Conservation (phyloP, 2,797 vertebrate species). For the Schizopygopsis pylzovi region DNA sequence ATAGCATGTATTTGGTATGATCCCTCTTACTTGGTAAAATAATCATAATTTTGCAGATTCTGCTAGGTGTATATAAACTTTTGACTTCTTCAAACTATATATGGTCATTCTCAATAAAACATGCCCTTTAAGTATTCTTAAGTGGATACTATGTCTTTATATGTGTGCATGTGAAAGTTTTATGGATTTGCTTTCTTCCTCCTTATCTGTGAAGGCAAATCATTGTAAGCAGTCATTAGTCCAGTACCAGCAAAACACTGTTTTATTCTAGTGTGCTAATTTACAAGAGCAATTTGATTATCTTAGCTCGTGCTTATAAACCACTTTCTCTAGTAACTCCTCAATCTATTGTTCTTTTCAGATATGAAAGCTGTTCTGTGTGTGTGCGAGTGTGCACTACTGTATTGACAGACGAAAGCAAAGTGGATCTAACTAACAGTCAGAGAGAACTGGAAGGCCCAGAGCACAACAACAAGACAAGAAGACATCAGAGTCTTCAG, state of each 20-base stretch:
- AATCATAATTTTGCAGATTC: no score
- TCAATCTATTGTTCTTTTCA: not conserved
- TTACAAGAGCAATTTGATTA: not conserved
- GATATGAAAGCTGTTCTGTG: not conserved
- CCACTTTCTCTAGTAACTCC: not conserved
- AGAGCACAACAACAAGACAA: not conserved
- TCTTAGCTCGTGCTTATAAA: not conserved
- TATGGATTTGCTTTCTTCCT: not conserved
- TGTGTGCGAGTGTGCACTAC: not conserved
- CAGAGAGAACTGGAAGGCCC: not conserved
- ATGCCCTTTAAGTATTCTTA: not conserved
- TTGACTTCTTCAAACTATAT: no score
- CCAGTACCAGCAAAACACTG: not conserved
- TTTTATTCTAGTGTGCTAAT: not conserved
- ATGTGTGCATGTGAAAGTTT: not conserved
- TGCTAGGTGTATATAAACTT: no score
- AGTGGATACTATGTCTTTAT: not conserved
- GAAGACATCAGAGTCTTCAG: conserved; percentile 9
- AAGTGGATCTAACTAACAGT: conserved; percentile 3
- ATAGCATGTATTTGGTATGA: no score
- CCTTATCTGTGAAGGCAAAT: not conserved
- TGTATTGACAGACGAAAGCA: not conserved
- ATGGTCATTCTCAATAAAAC: not conserved
- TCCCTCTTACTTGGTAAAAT: no score
- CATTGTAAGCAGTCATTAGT: not conserved